These are phyloP conservation scores for Drosophila monieri DNA, from an alignment of 2,888 invertebrate genomes.

Conservation along the genomic window DNA sequence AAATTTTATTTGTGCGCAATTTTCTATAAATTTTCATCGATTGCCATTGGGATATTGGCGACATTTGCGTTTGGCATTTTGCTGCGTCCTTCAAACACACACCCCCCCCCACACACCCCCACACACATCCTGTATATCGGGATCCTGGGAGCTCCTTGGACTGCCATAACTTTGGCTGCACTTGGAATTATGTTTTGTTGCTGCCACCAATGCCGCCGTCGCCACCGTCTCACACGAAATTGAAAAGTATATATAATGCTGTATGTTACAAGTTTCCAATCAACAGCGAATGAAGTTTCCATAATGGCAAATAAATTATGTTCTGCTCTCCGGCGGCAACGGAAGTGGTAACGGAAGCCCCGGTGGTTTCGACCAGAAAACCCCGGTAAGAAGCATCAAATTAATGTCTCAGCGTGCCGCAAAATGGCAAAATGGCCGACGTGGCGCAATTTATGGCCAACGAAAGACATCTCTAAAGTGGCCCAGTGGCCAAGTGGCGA, in stretches of 20 bases:
- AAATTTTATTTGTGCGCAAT: constrained; percentile 80
- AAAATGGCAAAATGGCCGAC: constrained; percentile 66
- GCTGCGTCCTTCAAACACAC: constrained; percentile 65
- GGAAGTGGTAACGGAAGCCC: constrained; percentile 41
- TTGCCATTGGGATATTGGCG: constrained; percentile 80
- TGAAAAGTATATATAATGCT: constrained; percentile 56
- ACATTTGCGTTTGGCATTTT: constrained; percentile 79
- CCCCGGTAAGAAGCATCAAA: constrained; percentile 64
- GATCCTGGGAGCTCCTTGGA: constrained; percentile 38
- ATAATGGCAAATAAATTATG: constrained; percentile 73
- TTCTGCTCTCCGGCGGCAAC: constrained; percentile 13
- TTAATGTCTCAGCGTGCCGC: constrained; percentile 77
- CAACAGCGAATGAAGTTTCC: constrained; percentile 69
- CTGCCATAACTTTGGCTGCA: constrained; percentile 70
- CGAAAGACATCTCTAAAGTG: constrained; percentile 78
- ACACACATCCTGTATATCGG: constrained; percentile 13
- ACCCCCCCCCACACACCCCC: not conserved
- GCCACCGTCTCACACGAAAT: constrained; percentile 51
- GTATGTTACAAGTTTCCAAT: constrained; percentile 61
- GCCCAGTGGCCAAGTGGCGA: constrained; percentile 60
- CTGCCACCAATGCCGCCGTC: constrained; percentile 28
- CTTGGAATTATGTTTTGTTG: constrained; percentile 56
- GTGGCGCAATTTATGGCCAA: constrained; percentile 70
- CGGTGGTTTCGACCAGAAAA: constrained; percentile 27
- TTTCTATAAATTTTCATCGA: constrained; percentile 78